These are phyloP conservation scores for Chelonus insularis DNA, from an alignment of 1,140 invertebrate genomes.

Conservation along the genomic window DNA sequence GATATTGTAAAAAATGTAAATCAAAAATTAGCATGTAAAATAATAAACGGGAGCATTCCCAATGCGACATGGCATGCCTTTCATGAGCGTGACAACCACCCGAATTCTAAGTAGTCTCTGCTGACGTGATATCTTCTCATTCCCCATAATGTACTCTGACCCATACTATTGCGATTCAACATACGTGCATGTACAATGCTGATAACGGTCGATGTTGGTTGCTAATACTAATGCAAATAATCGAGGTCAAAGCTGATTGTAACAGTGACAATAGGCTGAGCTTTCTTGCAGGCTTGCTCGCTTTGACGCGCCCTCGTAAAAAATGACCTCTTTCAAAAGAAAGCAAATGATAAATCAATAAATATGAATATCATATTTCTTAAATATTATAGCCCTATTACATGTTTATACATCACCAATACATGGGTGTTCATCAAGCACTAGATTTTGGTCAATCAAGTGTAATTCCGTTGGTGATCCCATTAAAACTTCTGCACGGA, in stretches of 20 bases:
- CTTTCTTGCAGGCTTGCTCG: conserved; percentile 7
- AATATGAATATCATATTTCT: too few species aligned
- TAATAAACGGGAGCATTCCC: neutral
- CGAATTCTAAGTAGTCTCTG: neutral
- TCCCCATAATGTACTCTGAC: neutral
- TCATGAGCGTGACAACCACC: conserved; percentile 5
- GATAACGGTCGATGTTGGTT: conserved; percentile 42
- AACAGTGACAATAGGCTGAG: conserved; percentile 37
- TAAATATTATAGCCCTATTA: too few species aligned
- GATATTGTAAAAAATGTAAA: neutral
- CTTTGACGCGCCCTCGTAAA: conserved; percentile 16
- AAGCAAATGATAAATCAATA: too few species aligned
- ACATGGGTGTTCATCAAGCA: too few species aligned
- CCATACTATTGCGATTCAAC: neutral
- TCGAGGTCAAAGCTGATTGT: conserved; percentile 53
- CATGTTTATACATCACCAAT: too few species aligned
- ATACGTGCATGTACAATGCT: conserved; percentile 8
- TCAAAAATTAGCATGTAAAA: neutral
- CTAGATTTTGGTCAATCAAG: too few species aligned
- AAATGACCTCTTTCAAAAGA: neutral
- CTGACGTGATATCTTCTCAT: conserved; percentile 7
- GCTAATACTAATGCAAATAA: conserved; percentile 43
- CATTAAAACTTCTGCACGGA: too few species aligned
- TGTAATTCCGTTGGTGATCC: too few species aligned
- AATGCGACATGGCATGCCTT: neutral